phyloP scores from a whole-genome alignment of 1,140 invertebrate species.

The Epicauta chinensis region DNA sequence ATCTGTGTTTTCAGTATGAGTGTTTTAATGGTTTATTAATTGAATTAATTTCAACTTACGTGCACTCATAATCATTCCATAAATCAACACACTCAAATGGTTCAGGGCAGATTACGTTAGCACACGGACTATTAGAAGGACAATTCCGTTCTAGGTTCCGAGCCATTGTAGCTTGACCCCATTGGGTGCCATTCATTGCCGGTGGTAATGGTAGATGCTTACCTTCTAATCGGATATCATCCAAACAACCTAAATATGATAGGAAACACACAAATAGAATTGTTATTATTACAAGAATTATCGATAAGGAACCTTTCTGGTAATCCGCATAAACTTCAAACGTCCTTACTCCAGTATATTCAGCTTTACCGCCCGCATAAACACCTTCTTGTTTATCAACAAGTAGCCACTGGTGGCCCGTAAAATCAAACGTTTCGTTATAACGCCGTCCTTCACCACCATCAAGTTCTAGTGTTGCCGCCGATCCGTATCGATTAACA shows the following conservation, averaged over 20 bases:
- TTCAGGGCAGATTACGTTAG: slow-evolving; percentile 82
- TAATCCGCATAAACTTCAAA: slow-evolving; percentile 95
- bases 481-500: slow-evolving; percentile 84
- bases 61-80: slow-evolving; percentile 96
- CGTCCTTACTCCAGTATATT: slow-evolving; percentile 85
- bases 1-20: neutral
- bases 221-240: slow-evolving; percentile 82
- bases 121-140: slow-evolving; percentile 88
- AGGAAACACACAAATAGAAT: neutral
- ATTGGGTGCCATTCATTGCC: slow-evolving; percentile 90
- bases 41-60: slow-evolving; percentile 72
- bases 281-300: slow-evolving; percentile 8
- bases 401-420: slow-evolving; percentile 84
- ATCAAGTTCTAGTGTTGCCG: slow-evolving; percentile 89
- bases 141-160: slow-evolving; percentile 86
- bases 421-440: slow-evolving; percentile 88
- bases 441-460: slow-evolving; percentile 91
- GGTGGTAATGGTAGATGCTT: slow-evolving; percentile 86
- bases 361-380: slow-evolving; percentile 90
- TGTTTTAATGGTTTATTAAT: neutral
- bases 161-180: slow-evolving; percentile 89
- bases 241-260: slow-evolving; percentile 63
- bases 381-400: slow-evolving; percentile 94
- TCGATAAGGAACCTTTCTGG: slow-evolving; percentile 87
- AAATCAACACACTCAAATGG: slow-evolving; percentile 95